phyloP scores from a whole-genome alignment of 2,888 invertebrate species.

The Pyrocoelia pectoralis region DNA sequence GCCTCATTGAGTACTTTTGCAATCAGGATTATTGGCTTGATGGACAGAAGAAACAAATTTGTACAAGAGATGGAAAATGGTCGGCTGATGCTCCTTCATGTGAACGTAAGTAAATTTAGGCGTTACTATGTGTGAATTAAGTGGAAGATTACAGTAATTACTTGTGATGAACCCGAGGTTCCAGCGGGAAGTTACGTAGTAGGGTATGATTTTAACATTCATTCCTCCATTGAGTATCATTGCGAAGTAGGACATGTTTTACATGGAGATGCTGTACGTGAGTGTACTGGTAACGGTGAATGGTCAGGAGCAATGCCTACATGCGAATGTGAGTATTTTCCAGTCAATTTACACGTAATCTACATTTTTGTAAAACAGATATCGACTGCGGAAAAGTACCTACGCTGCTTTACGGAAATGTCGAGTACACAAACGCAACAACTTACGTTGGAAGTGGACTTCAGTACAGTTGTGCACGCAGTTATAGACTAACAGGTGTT shows the following conservation, averaged over 20 bases:
- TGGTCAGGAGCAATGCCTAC: slow-evolving; percentile 85
- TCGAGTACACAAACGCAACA: slow-evolving; percentile 78
- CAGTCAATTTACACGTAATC: not conserved
- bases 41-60: slow-evolving; percentile 73
- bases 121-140: too few species aligned
- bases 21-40: slow-evolving; percentile 84
- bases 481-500: slow-evolving; percentile 81
- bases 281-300: slow-evolving; percentile 79
- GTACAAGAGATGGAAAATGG: slow-evolving; percentile 88
- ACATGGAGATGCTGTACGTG: slow-evolving; percentile 73
- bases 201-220: slow-evolving; percentile 88
- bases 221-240: slow-evolving; percentile 86
- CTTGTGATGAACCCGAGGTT: slow-evolving; percentile 86
- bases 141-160: slow-evolving; percentile 81
- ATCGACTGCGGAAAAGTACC: slow-evolving; percentile 89
- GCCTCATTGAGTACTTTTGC: slow-evolving; percentile 81
- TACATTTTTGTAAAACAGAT: too few species aligned
- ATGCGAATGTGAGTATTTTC: slow-evolving; percentile 76
- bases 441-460: slow-evolving; percentile 85
- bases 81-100: slow-evolving; percentile 86
- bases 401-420: slow-evolving; percentile 78
- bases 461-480: slow-evolving; percentile 79
- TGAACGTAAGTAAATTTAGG: slow-evolving; percentile 70
- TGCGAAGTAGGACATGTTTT: slow-evolving; percentile 87
- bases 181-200: slow-evolving; percentile 87